Evolutionary conservation across 2,888 invertebrate species (phyloP).

Genomic region (Tortricodes alternella): DNA sequence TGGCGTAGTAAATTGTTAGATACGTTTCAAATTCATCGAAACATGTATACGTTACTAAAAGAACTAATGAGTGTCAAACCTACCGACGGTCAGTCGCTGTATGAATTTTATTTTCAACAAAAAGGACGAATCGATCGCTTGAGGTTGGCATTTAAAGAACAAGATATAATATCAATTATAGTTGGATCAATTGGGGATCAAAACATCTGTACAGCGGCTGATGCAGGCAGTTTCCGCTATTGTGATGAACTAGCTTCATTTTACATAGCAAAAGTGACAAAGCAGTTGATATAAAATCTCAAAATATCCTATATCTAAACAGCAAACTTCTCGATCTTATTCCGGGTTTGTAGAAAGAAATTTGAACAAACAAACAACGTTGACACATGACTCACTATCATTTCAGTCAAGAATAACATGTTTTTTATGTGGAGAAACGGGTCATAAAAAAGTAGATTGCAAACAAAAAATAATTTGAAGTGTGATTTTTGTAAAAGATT

Average conservation of each 20-base stretch:
- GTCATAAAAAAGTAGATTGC: slow-evolving; percentile 29
- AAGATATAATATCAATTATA: slow-evolving; percentile 38
- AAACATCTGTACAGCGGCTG: slow-evolving; percentile 29
- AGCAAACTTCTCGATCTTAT: slow-evolving; percentile 5
- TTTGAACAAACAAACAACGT: background rate
- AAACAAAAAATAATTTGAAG: slow-evolving; percentile 27
- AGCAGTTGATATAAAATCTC: background rate
- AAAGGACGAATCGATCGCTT: slow-evolving; percentile 36
- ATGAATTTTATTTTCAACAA: slow-evolving; percentile 39
- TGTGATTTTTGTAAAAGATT: slow-evolving; percentile 35
- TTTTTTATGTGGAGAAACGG: slow-evolving; percentile 32
- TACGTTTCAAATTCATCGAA: slow-evolving; percentile 36
- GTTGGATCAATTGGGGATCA: slow-evolving; percentile 37
- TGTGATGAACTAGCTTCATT: slow-evolving; percentile 32
- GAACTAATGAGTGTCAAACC: slow-evolving; percentile 33
- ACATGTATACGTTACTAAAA: slow-evolving; percentile 34
- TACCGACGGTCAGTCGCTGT: slow-evolving; percentile 30
- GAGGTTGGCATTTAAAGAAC: slow-evolving; percentile 34
- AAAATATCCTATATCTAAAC: background rate
- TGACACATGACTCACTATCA: background rate
- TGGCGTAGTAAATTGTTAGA: slow-evolving; percentile 38
- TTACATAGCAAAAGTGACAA: slow-evolving; percentile 28
- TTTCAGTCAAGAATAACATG: slow-evolving; percentile 13
- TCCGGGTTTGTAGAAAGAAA: background rate
- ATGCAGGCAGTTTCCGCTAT: background rate